phyloP scores from a whole-genome alignment of 2,113 vertebrate species.

The Eublepharis macularius region DNA sequence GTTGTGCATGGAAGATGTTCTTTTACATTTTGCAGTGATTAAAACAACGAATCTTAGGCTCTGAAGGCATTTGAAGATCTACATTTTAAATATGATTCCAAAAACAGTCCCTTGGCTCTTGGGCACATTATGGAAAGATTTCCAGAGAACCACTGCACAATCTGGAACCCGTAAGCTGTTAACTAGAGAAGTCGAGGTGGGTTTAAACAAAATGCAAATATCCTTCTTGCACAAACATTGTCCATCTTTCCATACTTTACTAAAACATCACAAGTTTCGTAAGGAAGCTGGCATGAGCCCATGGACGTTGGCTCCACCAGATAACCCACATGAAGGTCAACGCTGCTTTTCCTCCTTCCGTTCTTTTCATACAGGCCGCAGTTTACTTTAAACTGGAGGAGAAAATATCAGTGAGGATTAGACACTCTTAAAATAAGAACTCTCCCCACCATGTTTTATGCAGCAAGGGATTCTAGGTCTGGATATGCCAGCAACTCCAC shows the following conservation, averaged over 20 bases:
- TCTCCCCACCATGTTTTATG: neutral
- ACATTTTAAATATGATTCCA: slow-evolving; percentile 44
- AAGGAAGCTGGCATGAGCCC: neutral
- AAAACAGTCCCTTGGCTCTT: slow-evolving; percentile 66
- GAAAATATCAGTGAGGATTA: neutral
- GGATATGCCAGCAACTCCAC: neutral
- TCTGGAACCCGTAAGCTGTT: slow-evolving; percentile 42
- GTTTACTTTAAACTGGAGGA: neutral
- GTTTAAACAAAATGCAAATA: slow-evolving; percentile 49
- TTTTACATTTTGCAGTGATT: neutral
- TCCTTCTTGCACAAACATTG: slow-evolving; percentile 43
- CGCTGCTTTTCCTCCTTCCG: neutral
- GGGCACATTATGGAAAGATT: slow-evolving; percentile 66
- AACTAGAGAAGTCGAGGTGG: slow-evolving; percentile 23
- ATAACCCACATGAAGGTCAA: neutral
- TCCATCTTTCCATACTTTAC: slow-evolving; percentile 46
- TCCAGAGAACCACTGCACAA: slow-evolving; percentile 52
- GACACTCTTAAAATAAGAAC: neutral
- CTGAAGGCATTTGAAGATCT: slow-evolving; percentile 38
- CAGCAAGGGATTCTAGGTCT: neutral
- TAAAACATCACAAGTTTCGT: slow-evolving; percentile 7
- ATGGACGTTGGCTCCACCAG: too few relatives aligned
- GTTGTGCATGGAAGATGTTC: neutral
- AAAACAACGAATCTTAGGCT: neutral
- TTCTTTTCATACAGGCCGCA: neutral